Evolutionary conservation across 2,888 invertebrate species (phyloP).

Genomic region (Ectemnius lituratus): DNA sequence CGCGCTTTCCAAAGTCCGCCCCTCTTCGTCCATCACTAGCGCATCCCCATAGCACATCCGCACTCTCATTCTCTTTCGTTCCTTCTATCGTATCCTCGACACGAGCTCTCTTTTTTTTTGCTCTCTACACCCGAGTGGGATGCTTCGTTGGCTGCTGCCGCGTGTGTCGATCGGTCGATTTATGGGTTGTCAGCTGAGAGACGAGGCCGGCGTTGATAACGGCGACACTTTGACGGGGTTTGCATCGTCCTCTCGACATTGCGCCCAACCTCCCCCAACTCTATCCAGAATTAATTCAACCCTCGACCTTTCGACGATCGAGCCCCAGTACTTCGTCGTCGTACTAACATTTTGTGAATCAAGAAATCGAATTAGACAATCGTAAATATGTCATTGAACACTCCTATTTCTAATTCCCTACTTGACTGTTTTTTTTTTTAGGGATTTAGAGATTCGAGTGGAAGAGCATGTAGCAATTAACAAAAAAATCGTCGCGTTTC

Average conservation of each 20-base stretch:
- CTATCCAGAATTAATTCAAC: conserved; percentile 39
- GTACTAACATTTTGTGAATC: too few relatives aligned
- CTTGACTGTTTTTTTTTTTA: too few relatives aligned
- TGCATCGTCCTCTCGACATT: conserved; percentile 31
- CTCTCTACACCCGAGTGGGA: too few relatives aligned
- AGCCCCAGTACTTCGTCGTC: too few relatives aligned
- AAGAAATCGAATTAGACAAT: too few relatives aligned
- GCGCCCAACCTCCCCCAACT: conserved; percentile 6
- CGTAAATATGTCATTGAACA: too few relatives aligned
- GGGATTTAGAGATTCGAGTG: too few relatives aligned
- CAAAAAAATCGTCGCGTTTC: too few relatives aligned
- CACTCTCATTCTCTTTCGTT: conserved; percentile 1
- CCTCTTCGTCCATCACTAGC: neutral
- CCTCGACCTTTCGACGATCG: conserved; percentile 15
- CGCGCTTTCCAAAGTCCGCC: too few relatives aligned
- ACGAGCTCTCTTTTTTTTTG: neutral
- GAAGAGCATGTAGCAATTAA: too few relatives aligned
- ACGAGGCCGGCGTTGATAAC: conserved; percentile 62
- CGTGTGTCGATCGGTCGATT: conserved; percentile 56
- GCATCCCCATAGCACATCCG: neutral
- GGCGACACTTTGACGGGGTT: conserved; percentile 58
- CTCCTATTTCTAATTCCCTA: too few relatives aligned
- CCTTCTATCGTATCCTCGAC: neutral
- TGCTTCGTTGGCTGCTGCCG: neutral
- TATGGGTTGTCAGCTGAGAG: conserved; percentile 58